phyloP scores from a whole-genome alignment of 2,797 vertebrate species.

The Podarcis lilfordi region DNA sequence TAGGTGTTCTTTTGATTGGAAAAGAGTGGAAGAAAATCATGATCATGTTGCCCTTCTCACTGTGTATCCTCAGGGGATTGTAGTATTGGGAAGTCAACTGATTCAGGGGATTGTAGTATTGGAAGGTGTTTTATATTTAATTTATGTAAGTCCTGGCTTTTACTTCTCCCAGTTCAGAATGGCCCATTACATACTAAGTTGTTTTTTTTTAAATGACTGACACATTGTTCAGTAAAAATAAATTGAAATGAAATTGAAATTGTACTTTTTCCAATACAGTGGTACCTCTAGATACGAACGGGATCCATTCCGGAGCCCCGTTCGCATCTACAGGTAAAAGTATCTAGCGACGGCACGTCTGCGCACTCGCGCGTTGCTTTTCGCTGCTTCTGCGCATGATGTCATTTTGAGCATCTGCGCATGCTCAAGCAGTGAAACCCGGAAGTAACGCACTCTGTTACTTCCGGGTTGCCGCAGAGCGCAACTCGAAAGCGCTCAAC shows the following conservation, averaged over 20 bases:
- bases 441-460: too few species aligned
- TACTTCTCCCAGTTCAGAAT: neutral
- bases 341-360: too few species aligned
- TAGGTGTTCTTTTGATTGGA: neutral
- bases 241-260: neutral
- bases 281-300: too few species aligned
- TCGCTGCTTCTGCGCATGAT: too few species aligned
- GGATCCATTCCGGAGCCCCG: too few species aligned
- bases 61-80: neutral
- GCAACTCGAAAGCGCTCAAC: too few species aligned
- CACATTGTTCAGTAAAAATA: neutral
- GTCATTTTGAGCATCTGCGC: too few species aligned
- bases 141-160: constrained; percentile 22
- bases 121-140: neutral
- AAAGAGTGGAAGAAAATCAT: neutral
- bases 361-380: too few species aligned
- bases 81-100: neutral
- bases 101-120: neutral
- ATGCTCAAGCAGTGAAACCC: too few species aligned
- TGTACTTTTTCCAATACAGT: neutral
- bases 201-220: neutral
- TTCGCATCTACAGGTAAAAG: too few species aligned
- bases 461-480: too few species aligned
- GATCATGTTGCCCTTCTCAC: neutral
- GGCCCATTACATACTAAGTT: neutral